Evolutionary conservation across 2,113 vertebrate species (phyloP).

Genomic region (Murina feae): DNA sequence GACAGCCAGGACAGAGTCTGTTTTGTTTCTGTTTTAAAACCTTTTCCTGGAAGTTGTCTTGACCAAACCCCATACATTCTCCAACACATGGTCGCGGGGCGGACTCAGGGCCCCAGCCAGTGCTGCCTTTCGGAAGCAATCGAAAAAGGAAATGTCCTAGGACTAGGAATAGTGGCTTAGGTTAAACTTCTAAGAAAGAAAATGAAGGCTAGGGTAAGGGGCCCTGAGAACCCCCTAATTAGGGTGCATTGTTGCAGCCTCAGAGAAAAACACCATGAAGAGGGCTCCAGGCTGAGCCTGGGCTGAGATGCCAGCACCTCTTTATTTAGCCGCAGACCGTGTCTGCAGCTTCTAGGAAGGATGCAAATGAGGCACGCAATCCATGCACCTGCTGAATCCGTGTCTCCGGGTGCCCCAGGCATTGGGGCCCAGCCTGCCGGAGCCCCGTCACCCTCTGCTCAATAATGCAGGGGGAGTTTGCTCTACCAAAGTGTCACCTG

Average conservation of each 20-base stretch:
- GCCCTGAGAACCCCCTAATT: neutral
- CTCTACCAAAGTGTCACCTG: conserved; percentile 93
- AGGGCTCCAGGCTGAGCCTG: neutral
- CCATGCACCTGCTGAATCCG: conserved; percentile 76
- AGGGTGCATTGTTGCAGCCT: accelerated
- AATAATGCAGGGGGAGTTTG: conserved; percentile 83
- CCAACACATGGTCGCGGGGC: neutral
- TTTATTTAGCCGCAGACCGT: conserved; percentile 29
- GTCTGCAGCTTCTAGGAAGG: conserved; percentile 60
- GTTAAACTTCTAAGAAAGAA: conserved; percentile 29
- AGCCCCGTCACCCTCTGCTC: conserved; percentile 78
- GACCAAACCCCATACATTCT: neutral
- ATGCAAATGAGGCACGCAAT: conserved; percentile 78
- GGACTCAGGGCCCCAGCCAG: neutral
- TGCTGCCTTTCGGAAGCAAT: neutral
- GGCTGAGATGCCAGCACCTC: accelerated
- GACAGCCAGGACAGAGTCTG: neutral
- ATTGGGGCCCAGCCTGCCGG: conserved; percentile 77
- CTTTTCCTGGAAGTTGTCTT: conserved; percentile 26
- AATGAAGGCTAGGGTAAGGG: neutral
- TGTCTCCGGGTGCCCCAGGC: conserved; percentile 82
- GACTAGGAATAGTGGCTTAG: neutral
- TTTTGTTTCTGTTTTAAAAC: conserved; percentile 9
- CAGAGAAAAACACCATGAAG: neutral
- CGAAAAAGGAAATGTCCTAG: neutral